Percentiles rank a stretch among this genome's conserved stretches.
Evolutionary conservation across 2,113 vertebrate species (phyloP).

Genomic region (Fulmarus glacialis): DNA sequence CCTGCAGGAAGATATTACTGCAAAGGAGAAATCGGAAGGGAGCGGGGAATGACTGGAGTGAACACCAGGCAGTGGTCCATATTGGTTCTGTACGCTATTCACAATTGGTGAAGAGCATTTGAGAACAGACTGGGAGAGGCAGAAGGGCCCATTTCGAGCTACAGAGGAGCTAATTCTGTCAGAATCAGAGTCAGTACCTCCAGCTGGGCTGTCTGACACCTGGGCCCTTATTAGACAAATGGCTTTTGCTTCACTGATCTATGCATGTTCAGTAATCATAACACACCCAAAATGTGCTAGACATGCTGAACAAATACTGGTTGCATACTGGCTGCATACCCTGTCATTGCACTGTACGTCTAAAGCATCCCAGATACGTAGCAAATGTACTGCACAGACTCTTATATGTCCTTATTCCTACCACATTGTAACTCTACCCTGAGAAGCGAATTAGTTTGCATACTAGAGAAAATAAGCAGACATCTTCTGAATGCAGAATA

Average conservation of each 20-base stretch:
- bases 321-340: neutral
- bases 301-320: neutral
- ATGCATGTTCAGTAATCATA: neutral
- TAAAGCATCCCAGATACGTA: fast-evolving
- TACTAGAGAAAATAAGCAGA: neutral
- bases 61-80: neutral
- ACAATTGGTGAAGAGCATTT: neutral
- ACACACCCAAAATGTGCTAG: fast-evolving
- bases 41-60: neutral
- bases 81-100: neutral
- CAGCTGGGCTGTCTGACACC: neutral
- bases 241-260: neutral
- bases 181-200: neutral
- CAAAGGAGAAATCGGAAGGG: neutral
- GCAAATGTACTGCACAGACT: neutral
- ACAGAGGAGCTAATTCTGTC: neutral
- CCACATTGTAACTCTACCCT: neutral
- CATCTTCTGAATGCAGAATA: neutral
- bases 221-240: neutral
- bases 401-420: neutral
- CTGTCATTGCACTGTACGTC: neutral
- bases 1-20: neutral
- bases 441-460: neutral
- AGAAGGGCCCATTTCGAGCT: neutral
- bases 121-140: neutral